Evolutionary conservation across 2,888 invertebrate genomes (phyloP), one percentile per base, ranked within the genome.

Genomic region (Caenorhabditis sp.): DNA sequence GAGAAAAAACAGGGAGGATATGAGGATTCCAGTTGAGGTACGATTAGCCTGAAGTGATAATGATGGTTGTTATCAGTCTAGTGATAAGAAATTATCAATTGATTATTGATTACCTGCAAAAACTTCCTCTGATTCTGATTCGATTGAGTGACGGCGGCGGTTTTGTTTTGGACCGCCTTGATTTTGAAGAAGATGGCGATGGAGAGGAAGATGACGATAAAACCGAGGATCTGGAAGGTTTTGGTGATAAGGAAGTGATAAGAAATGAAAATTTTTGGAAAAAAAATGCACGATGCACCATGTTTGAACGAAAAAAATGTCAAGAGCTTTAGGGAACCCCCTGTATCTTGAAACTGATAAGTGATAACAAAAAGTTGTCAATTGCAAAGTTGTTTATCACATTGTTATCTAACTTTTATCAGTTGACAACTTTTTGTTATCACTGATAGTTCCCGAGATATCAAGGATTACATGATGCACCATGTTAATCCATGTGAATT

Each of bases 21-120:
- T 68, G 2, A 80, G 53, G 53, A 80, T 74, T 32, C 74, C 72
- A 13, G 68, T 56, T 0, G 72, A 70, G 2, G 71, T 80, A 47
- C 72, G 62, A 40, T 80, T 72, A 0, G 80, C 80, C 72, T 79
- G 71, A 26, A 67, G n/a, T n/a, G n/a, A n/a, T n/a, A n/a, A n/a
- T n/a, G n/a, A n/a, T n/a, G n/a, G n/a, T n/a, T n/a, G n/a, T n/a
- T n/a, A n/a, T n/a, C n/a, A 53, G 26, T 24, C 1, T 11, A 5
- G 32, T 32, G 32, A 32, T 32, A 32, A 32, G 32, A 9, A 32
- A 32, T n/a, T n/a, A n/a, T n/a, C n/a, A n/a, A n/a, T n/a, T n/a
- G n/a, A n/a, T n/a, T n/a, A n/a, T 47, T 9, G 15, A 5, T 6
- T 37, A 76, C 61, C 55, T 76, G 76, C 6, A 53, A 53, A 15